Evolutionary conservation across 2,888 invertebrate species (phyloP).

Genomic region (Urechis unicinctus): DNA sequence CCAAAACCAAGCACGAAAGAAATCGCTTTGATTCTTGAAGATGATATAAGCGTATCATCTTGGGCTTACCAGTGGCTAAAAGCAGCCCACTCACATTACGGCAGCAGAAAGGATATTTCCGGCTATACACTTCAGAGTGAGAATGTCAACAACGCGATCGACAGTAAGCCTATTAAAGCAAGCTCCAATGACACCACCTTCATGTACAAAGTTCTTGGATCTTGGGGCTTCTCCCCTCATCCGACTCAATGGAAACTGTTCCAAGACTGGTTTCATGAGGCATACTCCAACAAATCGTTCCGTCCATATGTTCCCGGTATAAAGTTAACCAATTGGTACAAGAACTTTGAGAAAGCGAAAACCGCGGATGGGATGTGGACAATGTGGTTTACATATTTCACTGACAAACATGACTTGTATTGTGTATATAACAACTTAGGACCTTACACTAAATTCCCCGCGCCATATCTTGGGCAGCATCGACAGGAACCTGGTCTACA

Average conservation of each 20-base stretch:
- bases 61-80: slow-evolving; percentile 30
- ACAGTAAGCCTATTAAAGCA: too few species aligned
- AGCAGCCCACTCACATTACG: slow-evolving; percentile 26
- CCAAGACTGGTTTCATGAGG: too few species aligned
- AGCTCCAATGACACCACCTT: slow-evolving; percentile 1
- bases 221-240: slow-evolving; percentile 10
- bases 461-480: not conserved
- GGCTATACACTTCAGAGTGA: slow-evolving; percentile 22
- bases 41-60: slow-evolving; percentile 31
- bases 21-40: slow-evolving; percentile 32
- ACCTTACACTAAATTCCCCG: not conserved
- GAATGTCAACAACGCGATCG: slow-evolving; percentile 17
- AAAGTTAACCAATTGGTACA: not conserved
- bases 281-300: too few species aligned
- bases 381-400: slow-evolving; percentile 3
- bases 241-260: slow-evolving; percentile 6
- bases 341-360: too few species aligned
- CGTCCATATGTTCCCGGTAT: not conserved
- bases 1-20: slow-evolving; percentile 25
- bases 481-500: too few species aligned
- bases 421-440: slow-evolving; percentile 5
- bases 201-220: slow-evolving; percentile 5
- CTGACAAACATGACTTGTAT: not conserved
- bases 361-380: slow-evolving; percentile 4
- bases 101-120: slow-evolving; percentile 18